Conservation (phyloP, 1,140 invertebrate genomes). For the Marisa cornuarietis region DNA sequence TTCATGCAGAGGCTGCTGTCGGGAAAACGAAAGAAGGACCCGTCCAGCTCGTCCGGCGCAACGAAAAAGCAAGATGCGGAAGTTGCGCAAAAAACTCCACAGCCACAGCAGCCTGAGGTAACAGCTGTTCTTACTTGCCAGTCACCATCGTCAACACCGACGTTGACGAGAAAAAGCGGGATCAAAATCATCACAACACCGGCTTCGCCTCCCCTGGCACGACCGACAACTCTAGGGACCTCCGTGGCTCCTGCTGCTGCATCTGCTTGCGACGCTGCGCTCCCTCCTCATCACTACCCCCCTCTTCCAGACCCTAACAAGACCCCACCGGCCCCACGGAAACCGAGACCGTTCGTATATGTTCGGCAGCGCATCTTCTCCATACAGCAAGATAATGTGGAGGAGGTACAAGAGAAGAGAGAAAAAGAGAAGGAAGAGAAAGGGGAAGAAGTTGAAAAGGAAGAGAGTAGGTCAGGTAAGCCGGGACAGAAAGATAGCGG, state of each 20-base stretch:
- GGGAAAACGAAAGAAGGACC: conserved; percentile 50
- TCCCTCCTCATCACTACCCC: conserved; percentile 26
- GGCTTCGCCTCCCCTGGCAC: background rate
- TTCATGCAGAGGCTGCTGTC: conserved; percentile 59
- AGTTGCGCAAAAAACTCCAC: conserved; percentile 7
- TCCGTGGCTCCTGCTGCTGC: background rate
- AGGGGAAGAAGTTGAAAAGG: background rate
- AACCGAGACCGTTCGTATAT: conserved; percentile 56
- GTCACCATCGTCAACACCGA: background rate
- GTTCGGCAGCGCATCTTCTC: conserved; percentile 54
- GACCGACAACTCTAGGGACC: background rate
- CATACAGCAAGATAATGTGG: conserved; percentile 59
- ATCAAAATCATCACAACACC: background rate
- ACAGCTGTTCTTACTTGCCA: background rate
- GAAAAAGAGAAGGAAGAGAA: conserved; percentile 20
- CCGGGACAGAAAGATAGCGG: background rate
- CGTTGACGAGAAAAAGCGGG: background rate
- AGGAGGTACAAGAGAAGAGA: conserved; percentile 35
- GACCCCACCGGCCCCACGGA: conserved; percentile 38
- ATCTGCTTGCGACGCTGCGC: background rate
- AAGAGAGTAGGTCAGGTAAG: background rate
- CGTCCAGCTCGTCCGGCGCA: background rate
- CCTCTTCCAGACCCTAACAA: conserved; percentile 35
- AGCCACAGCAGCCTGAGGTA: background rate
- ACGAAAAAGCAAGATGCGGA: conserved; percentile 17